Evolutionary conservation across 2,113 vertebrate species (phyloP).

Genomic region (Corydoras sp.): DNA sequence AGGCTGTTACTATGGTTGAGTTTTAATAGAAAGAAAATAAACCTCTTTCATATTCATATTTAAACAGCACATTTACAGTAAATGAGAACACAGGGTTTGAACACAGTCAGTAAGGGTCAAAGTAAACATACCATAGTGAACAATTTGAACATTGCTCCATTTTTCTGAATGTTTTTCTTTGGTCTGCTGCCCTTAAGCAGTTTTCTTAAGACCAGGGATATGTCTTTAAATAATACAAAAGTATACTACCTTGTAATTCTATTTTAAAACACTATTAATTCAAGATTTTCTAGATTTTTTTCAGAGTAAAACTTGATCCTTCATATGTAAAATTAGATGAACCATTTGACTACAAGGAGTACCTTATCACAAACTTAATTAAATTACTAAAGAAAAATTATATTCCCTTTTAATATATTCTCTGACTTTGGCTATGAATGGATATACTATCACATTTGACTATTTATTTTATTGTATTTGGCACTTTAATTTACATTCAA

Average conservation of each 20-base stretch:
- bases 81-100: conserved; percentile 4
- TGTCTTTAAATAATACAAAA: not conserved
- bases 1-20: too few relatives aligned
- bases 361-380: not conserved
- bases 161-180: conserved; percentile 6
- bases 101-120: conserved; percentile 12
- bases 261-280: too few relatives aligned
- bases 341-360: not conserved
- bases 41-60: too few relatives aligned
- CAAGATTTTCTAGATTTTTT: not conserved
- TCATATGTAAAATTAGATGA: not conserved
- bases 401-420: too few relatives aligned
- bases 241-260: not conserved
- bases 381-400: too few relatives aligned
- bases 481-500: too few relatives aligned
- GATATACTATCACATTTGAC: too few relatives aligned
- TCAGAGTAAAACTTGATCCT: not conserved
- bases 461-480: too few relatives aligned
- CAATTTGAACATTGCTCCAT: conserved; percentile 8
- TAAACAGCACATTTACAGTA: too few relatives aligned
- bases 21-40: too few relatives aligned
- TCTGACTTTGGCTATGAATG: too few relatives aligned
- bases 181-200: conserved; percentile 2
- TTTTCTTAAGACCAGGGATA: not conserved
- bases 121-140: conserved; percentile 8